phyloP scores from a whole-genome alignment of 2,797 vertebrate species.

The Bradypodion ventrale region DNA sequence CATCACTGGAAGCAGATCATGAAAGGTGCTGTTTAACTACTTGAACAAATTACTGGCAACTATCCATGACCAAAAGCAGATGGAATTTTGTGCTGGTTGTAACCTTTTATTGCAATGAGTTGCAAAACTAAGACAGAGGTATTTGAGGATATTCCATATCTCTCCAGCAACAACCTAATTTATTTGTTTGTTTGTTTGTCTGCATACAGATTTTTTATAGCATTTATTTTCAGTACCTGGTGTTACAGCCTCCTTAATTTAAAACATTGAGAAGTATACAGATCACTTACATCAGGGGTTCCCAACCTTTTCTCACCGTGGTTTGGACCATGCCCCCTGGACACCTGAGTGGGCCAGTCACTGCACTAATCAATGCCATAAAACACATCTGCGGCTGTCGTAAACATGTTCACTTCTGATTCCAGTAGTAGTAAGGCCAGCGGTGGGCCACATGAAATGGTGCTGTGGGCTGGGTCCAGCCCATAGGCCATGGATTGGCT shows the following conservation, averaged over 20 bases:
- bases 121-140: background rate
- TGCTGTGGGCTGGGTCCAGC: too few relatives aligned
- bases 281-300: too few relatives aligned
- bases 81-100: background rate
- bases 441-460: too few relatives aligned
- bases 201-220: background rate
- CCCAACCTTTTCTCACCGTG: too few relatives aligned
- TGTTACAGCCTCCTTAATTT: background rate
- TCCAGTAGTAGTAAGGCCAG: too few relatives aligned
- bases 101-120: conserved; percentile 12
- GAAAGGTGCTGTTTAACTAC: conserved; percentile 20
- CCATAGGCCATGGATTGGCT: too few relatives aligned
- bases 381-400: too few relatives aligned
- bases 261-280: background rate
- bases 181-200: background rate
- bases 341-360: too few relatives aligned
- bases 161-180: background rate
- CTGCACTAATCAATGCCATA: too few relatives aligned
- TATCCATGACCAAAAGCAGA: background rate
- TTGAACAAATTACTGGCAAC: background rate
- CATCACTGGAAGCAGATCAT: background rate
- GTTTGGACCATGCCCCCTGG: too few relatives aligned
- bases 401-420: too few relatives aligned
- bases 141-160: background rate
- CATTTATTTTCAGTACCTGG: background rate